Conservation (phyloP, 2,888 invertebrate genomes). For the Platypus cylindrus region DNA sequence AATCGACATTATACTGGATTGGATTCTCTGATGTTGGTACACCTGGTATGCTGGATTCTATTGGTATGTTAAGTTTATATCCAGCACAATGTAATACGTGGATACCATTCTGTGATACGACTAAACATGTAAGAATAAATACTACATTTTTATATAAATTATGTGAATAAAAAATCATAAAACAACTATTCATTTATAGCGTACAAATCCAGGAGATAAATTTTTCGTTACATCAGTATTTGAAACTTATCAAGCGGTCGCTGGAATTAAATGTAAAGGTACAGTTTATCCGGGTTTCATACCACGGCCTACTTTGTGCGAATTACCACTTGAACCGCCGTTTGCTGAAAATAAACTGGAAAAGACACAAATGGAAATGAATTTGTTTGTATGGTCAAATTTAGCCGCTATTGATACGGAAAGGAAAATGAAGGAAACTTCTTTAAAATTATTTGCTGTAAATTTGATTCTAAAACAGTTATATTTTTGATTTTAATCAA, state of each 20-base stretch:
- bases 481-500: constrained; percentile 4
- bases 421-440: constrained; percentile 59
- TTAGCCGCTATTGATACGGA: constrained; percentile 49
- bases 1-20: constrained; percentile 57
- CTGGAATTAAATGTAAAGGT: constrained; percentile 82
- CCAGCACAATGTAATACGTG: constrained; percentile 58
- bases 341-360: constrained; percentile 47
- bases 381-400: constrained; percentile 50
- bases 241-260: constrained; percentile 63
- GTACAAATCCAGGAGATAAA: constrained; percentile 56
- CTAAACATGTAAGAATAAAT: constrained; percentile 46
- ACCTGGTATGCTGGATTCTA: constrained; percentile 62
- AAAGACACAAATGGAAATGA: constrained; percentile 71
- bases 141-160: not conserved
- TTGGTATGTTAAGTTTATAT: constrained; percentile 62
- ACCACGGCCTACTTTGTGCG: constrained; percentile 71
- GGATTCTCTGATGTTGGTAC: constrained; percentile 75
- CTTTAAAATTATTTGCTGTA: constrained; percentile 85
- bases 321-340: constrained; percentile 52
- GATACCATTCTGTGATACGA: constrained; percentile 70
- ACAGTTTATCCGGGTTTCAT: constrained; percentile 73
- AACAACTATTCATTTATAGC: constrained; percentile 30
- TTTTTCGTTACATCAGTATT: constrained; percentile 67
- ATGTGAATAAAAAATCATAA: constrained; percentile 5
- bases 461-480: constrained; percentile 25